Evolutionary conservation across 2,888 invertebrate genomes (phyloP), one percentile per base, ranked within the genome.

Genomic region (Temnothorax ravouxi): DNA sequence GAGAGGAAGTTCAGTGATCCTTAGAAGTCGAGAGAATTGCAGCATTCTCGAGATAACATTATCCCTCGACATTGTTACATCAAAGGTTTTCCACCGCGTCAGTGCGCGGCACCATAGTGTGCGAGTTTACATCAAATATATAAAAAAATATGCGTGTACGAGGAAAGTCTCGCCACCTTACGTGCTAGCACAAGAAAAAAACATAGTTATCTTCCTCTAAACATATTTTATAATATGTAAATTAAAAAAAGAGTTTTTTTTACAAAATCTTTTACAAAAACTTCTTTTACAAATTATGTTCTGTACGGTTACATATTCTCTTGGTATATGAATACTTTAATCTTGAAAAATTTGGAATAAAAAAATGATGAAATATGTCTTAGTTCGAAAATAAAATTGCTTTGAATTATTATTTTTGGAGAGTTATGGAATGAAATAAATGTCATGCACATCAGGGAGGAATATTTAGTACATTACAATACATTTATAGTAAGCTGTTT

Each of bases 1-100:
- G 11, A 21, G 21, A 34, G 69, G 29, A 71, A 71, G 72, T 72
- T 79, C 41, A 72, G 29, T 47, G 44, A 79, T 79, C 59, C 44
- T 79, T 44, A 61, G 74, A 72, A 47, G 44, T 59, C 44, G 34
- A 72, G 74, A 59, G 59, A 80, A 80, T 80, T 74, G 59, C 18
- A 79, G 21, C 59, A 72, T 59, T 80, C 74, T 4, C 74, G 18
- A 61, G 59, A 80, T 59, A 72, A 74, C 59, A 38, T 56, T 15
- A n/a, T 79, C 15, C 18, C 34, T 6, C 3, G n/a, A 2, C 44
- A 56, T 77, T 47, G 59, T 59, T 59, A 74, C 13, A 9, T 80
- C 47, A 80, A 74, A 80, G 59, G 25, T 59, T 72, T 74, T 61
- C 44, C 11, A 71, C 34, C 34, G 34, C 34, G 34, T 18, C 8